phyloP scores from a whole-genome alignment of 2,888 invertebrate genomes.

The Lampropteryx suffumata region DNA sequence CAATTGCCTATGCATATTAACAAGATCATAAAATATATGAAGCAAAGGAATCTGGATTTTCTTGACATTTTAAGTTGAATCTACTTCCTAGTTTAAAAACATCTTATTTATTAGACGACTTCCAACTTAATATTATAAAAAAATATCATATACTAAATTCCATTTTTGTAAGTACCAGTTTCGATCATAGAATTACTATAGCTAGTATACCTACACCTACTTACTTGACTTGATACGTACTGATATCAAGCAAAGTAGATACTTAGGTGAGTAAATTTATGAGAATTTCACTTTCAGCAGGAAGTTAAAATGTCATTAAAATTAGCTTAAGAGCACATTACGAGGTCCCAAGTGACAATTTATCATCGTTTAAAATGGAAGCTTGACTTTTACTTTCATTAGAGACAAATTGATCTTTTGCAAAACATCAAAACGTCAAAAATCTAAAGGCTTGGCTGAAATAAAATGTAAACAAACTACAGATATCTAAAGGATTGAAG shows the following conservation, averaged over 20 bases:
- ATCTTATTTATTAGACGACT: background rate
- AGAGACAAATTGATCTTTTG: background rate
- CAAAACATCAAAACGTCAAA: background rate
- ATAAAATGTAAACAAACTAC: conserved; percentile 36
- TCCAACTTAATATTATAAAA: too few species aligned
- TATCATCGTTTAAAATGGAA: conserved; percentile 10
- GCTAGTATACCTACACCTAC: too few species aligned
- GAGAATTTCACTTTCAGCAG: conserved; percentile 7
- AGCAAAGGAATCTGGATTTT: background rate
- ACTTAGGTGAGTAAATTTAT: background rate
- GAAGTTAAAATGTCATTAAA: conserved; percentile 15
- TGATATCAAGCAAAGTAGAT: background rate
- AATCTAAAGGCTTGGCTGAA: background rate
- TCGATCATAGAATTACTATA: too few species aligned
- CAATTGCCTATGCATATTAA: background rate
- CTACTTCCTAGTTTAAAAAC: background rate
- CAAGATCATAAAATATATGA: background rate
- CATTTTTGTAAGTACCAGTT: too few species aligned
- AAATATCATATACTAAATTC: too few species aligned
- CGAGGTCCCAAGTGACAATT: conserved; percentile 6
- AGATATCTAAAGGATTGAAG: conserved; percentile 15
- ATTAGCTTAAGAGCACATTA: conserved; percentile 16
- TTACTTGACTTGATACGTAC: background rate
- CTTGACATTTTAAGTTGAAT: background rate
- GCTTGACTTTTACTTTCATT: conserved; percentile 6